Evolutionary conservation across 2,113 vertebrate genomes (phyloP).

Genomic region (Eurypyga helias): DNA sequence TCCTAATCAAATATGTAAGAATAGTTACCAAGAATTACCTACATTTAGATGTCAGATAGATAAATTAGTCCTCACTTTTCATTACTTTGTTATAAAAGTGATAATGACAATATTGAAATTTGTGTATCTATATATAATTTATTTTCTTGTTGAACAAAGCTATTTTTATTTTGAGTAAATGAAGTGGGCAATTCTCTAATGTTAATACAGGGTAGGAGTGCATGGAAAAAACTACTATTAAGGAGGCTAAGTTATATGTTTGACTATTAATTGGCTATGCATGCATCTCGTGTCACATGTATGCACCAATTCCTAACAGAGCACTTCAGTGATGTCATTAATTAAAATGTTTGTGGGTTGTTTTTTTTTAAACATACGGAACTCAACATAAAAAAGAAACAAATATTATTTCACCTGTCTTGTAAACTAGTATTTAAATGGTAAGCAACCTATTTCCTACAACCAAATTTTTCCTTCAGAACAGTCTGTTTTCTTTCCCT

Average conservation of each 20-base stretch:
- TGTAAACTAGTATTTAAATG: background rate
- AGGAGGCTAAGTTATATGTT: background rate
- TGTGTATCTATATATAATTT: too few species aligned
- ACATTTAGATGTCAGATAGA: rapidly evolving
- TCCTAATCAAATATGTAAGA: background rate
- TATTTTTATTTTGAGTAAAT: background rate
- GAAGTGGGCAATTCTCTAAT: background rate
- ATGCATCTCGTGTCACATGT: background rate
- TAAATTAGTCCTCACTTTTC: background rate
- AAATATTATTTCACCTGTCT: background rate
- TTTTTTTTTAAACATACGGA: background rate
- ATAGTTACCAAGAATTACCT: background rate
- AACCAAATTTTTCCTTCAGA: background rate
- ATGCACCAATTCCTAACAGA: background rate
- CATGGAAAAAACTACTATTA: background rate
- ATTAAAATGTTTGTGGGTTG: background rate
- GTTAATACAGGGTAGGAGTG: background rate
- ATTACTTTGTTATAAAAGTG: background rate
- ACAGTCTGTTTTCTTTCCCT: background rate
- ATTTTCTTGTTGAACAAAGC: background rate
- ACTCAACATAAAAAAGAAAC: background rate
- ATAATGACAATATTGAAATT: background rate
- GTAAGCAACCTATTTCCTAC: background rate
- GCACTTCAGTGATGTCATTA: background rate
- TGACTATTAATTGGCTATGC: background rate